Conservation (phyloP, 2,797 vertebrate species). For the Phataginus tetradactyla region DNA sequence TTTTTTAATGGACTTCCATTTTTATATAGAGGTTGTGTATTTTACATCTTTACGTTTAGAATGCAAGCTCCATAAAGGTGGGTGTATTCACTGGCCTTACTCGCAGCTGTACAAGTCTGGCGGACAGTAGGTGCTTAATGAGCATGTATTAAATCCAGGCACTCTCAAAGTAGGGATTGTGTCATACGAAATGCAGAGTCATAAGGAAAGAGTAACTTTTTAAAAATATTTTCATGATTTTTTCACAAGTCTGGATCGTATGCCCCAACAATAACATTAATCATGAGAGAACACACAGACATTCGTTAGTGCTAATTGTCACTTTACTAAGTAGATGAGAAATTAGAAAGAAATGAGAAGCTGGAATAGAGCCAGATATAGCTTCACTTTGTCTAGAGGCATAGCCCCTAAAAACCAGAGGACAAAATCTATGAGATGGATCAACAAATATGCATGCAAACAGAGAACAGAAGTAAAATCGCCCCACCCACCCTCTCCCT, state of each 20-base stretch:
- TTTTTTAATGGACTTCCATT: too few species aligned
- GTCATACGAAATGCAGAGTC: neutral
- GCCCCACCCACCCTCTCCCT: too few species aligned
- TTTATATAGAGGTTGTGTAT: neutral
- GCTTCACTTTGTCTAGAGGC: neutral
- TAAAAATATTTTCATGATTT: too few species aligned
- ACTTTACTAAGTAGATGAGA: neutral
- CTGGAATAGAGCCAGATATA: accelerated
- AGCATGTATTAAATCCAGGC: neutral
- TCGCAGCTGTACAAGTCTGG: neutral
- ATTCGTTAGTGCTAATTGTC: accelerated
- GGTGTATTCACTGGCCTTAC: neutral
- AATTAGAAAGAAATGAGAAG: neutral
- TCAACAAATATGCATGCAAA: accelerated
- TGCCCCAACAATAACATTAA: neutral
- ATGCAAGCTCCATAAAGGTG: neutral
- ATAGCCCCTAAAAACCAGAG: neutral
- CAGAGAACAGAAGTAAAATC: neutral
- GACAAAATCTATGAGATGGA: accelerated
- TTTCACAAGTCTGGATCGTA: neutral
- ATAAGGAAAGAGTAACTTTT: neutral
- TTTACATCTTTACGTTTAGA: too few species aligned
- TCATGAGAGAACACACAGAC: too few species aligned
- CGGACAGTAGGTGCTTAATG: accelerated
- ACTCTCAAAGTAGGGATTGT: too few species aligned